A percentile compares a stretch with the other conserved stretches of the same genome.
Conservation (phyloP, 2,113 vertebrate genomes). For the Rhabdornis inornatus region DNA sequence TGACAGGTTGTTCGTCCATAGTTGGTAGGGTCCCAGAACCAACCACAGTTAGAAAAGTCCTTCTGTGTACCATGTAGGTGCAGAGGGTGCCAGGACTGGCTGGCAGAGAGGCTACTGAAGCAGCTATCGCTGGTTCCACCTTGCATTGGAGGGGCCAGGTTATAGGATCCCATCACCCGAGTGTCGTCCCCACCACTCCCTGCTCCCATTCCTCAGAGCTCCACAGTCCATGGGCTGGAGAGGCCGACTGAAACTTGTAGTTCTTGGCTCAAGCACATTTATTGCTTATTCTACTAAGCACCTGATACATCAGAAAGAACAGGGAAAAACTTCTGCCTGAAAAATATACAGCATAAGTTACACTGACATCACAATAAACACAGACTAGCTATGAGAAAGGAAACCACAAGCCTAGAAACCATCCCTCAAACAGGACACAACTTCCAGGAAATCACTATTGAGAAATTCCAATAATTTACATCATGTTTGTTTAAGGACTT, state of each 20-base stretch:
- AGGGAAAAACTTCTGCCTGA: not conserved
- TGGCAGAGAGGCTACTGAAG: not conserved
- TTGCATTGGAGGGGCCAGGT: not conserved
- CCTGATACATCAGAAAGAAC: not conserved
- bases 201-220: not conserved
- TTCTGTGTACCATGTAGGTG: accelerated
- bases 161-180: accelerated
- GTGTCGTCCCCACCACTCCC: not conserved
- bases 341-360: not conserved
- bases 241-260: not conserved
- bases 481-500: not conserved
- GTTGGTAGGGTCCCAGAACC: not conserved
- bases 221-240: not conserved
- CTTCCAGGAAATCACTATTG: not conserved
- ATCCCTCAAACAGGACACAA: not conserved
- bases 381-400: not conserved
- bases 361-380: not conserved
- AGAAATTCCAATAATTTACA: not conserved
- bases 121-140: not conserved
- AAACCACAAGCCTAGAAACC: not conserved
- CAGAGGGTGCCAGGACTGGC: not conserved
- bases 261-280: not conserved
- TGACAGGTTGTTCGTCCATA: not conserved
- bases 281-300: not conserved
- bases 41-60: not conserved